Percentiles rank a stretch among this genome's conserved stretches.
Evolutionary conservation across 2,888 invertebrate species (phyloP).

Genomic region (Drosophila affinis): DNA sequence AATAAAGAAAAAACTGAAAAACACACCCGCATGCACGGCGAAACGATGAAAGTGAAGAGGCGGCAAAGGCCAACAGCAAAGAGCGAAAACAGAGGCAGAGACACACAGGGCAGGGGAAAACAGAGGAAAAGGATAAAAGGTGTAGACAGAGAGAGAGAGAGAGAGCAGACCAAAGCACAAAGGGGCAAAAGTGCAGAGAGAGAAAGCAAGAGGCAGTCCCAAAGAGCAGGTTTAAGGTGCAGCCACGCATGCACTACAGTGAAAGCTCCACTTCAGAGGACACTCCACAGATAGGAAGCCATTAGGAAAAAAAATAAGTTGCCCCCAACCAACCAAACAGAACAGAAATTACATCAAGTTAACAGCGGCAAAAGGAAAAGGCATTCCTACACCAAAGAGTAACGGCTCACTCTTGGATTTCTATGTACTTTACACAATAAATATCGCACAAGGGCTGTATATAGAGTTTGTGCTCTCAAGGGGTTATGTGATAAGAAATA

Average conservation of each 20-base stretch:
- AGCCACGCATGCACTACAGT: background rate
- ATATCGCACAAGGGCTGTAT: no score
- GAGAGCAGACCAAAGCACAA: background rate
- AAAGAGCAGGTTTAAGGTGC: background rate
- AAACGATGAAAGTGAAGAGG: background rate
- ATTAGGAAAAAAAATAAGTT: background rate
- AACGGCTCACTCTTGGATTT: no score
- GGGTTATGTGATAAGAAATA: no score
- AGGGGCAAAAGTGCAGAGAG: background rate
- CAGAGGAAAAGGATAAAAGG: background rate
- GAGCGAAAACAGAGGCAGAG: no score
- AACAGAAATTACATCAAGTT: no score
- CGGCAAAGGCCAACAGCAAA: background rate
- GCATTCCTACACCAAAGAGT: no score
- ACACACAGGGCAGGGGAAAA: no score
- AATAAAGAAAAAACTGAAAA: background rate
- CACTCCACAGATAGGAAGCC: background rate
- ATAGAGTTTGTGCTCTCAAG: no score
- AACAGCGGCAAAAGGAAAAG: no score
- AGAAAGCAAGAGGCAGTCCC: background rate
- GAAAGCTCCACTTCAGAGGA: background rate
- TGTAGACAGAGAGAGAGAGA: no score
- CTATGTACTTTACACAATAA: no score
- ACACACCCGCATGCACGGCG: background rate
- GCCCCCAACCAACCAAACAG: no score